Evolutionary conservation across 2,888 invertebrate genomes (phyloP).

Genomic region (Andrena bicolor): DNA sequence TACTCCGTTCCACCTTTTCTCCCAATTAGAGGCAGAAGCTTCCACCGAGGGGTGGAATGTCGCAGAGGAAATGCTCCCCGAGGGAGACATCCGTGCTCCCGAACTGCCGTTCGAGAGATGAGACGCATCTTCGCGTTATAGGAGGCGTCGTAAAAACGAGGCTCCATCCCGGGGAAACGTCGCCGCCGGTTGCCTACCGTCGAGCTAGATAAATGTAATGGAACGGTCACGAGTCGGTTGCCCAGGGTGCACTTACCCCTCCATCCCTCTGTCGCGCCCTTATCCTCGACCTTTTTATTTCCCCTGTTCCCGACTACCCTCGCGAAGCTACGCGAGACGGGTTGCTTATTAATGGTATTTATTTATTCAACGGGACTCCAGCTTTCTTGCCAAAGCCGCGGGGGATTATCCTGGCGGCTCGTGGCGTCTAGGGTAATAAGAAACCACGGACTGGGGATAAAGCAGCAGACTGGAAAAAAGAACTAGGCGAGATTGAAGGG

Average conservation of each 20-base stretch:
- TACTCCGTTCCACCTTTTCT: too few relatives aligned
- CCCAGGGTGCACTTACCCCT: conserved; percentile 35
- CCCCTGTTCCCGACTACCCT: conserved; percentile 9
- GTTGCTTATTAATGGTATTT: conserved; percentile 27
- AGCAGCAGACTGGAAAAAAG: neutral
- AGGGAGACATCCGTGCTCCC: conserved; percentile 3
- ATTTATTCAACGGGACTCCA: conserved; percentile 19
- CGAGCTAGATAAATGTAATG: conserved; percentile 58
- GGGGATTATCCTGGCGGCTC: neutral
- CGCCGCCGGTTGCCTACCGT: conserved; percentile 33
- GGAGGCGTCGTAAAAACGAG: conserved; percentile 48
- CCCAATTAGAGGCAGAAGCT: too few relatives aligned
- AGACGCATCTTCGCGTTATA: conserved; percentile 36
- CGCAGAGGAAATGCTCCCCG: neutral
- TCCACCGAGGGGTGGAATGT: too few relatives aligned
- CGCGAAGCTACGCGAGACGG: neutral
- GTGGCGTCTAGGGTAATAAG: too few relatives aligned
- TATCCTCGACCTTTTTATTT: conserved; percentile 20
- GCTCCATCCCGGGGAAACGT: conserved; percentile 37
- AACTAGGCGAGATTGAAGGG: neutral
- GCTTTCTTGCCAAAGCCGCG: neutral
- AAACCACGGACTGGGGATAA: too few relatives aligned
- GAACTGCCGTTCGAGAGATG: conserved; percentile 32
- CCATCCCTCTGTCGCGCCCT: neutral
- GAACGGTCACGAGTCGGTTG: conserved; percentile 48